Evolutionary conservation across 1,140 invertebrate genomes (phyloP).

Genomic region (Trichonephila clavata): DNA sequence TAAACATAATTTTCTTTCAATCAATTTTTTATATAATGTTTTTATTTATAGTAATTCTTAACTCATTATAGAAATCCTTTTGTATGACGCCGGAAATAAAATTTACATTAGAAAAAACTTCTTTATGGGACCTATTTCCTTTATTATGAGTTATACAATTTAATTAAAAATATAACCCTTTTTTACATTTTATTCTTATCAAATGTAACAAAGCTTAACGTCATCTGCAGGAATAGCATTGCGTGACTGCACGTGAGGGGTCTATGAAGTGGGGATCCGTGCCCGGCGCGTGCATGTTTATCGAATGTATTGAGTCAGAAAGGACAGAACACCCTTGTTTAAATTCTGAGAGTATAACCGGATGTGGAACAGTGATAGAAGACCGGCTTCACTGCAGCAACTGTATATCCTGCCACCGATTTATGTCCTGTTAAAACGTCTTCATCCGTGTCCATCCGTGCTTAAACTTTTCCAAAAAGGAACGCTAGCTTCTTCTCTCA

Average conservation of each 20-base stretch:
- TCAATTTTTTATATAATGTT: too few species aligned
- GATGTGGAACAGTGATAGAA: not conserved
- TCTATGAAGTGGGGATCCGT: not conserved
- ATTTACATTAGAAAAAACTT: too few species aligned
- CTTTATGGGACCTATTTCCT: too few species aligned
- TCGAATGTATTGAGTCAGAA: not conserved
- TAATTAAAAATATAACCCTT: not conserved
- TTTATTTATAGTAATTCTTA: too few species aligned
- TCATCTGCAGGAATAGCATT: not conserved
- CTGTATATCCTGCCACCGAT: constrained; percentile 30
- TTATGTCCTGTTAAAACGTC: constrained; percentile 38
- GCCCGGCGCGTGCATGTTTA: constrained; percentile 8
- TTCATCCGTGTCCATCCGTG: constrained; percentile 6
- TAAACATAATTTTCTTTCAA: too few species aligned
- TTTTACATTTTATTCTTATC: not conserved
- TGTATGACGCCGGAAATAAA: too few species aligned
- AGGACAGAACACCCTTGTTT: not conserved
- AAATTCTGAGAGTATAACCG: not conserved
- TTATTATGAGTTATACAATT: too few species aligned
- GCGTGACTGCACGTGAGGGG: not conserved
- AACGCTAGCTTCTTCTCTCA: not conserved
- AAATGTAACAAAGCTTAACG: not conserved
- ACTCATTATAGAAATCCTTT: too few species aligned
- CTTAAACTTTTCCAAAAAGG: constrained; percentile 13
- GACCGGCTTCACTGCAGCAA: not conserved